Base-by-base conservation (phyloP, 35 echinoderm and acorn worm species). In the Hemicentrotus pulcherrimus region DNA sequence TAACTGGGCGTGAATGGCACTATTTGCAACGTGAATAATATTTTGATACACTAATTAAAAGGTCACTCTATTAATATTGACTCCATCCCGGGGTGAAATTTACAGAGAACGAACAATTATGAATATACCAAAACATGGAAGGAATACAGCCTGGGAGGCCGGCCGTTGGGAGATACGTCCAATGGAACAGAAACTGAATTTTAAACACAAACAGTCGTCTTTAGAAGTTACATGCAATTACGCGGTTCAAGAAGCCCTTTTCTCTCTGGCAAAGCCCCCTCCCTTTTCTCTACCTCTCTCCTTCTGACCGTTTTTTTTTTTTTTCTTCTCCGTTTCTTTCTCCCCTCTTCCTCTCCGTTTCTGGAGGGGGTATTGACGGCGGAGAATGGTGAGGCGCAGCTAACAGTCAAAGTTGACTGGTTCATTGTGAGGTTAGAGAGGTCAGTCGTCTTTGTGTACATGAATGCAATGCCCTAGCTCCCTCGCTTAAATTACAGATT, bases 161-260 rank as follows among this genome's bases (percentile, higher is more conserved):
- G 22, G 65, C 65, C 65, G 28, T 28, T n/a, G 65, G 65, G 22
- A 78, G 65, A 4, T 78, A 78, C 65, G 4, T 78, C 65, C 65
- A 78, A 78, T 7, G 65, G 65, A 7, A 78, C n/a, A 78, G 65
- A 22, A 78, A 78, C 65, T n/a, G 18, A 78, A 78, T 78, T 78
- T 78, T 78, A 78, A 78, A 78, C 88, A 90, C 88, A 90, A 90
- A 90, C 88, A 90, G 32, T 47, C 88, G 46, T 47, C 46, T 90
- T 90, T 78, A 78, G 65, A 78, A 19, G 88, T 90, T 41, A 45
- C 88, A 31, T 90, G 88, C 88, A 90, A 90, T 90, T 90, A 90
- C 46, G 88, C 88, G 88, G 88, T 90, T 13, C 88, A 47, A 90
- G 88, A 32, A 90, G 15, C 88, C 32, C 88, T 90, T 90, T 90